Evolutionary conservation across 1,140 invertebrate genomes (phyloP).

Genomic region (Trinorchestia longiramus): DNA sequence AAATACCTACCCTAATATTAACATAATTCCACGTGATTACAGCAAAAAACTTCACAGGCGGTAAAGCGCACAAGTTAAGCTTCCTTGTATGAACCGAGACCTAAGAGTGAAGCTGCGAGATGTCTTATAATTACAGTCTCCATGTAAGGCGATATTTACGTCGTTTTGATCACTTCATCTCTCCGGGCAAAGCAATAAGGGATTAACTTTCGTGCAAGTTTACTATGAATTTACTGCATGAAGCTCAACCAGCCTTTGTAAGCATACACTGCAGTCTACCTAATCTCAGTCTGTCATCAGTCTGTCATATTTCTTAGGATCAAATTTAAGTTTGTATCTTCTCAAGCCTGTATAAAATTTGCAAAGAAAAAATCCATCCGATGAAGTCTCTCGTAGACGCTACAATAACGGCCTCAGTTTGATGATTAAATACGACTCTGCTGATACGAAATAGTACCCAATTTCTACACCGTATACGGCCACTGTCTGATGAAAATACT

Average conservation of each 20-base stretch:
- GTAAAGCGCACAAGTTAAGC: not conserved
- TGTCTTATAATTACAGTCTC: not conserved
- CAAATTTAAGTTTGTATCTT: too few relatives aligned
- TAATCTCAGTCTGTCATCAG: too few relatives aligned
- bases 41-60: not conserved
- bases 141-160: not conserved
- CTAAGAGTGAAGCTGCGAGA: not conserved
- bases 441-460: too few relatives aligned
- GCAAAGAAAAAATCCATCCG: too few relatives aligned
- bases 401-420: too few relatives aligned
- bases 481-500: too few relatives aligned
- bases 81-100: not conserved
- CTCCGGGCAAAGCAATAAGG: not conserved
- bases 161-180: slow-evolving; percentile 1
- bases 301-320: too few relatives aligned
- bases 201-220: not conserved
- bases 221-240: not conserved
- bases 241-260: not conserved
- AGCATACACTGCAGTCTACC: not conserved
- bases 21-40: not conserved
- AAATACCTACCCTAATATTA: not conserved
- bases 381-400: too few relatives aligned
- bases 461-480: too few relatives aligned
- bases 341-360: too few relatives aligned
- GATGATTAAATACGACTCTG: too few relatives aligned